phyloP scores from a whole-genome alignment of 2,888 invertebrate genomes.

The Byasa hedistus region DNA sequence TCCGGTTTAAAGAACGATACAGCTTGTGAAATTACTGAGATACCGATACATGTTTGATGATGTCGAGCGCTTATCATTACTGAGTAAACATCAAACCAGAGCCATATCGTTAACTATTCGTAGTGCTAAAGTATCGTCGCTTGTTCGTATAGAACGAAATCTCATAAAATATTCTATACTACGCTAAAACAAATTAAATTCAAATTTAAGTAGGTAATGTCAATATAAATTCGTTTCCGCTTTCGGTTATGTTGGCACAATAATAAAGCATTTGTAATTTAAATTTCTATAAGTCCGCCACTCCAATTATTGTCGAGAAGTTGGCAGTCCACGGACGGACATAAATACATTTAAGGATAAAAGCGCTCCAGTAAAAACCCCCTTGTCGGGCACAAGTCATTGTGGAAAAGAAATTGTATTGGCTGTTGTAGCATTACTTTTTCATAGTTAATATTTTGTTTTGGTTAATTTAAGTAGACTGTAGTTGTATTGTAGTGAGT shows the following conservation, averaged over 20 bases:
- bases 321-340: constrained; percentile 41
- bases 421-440: background rate
- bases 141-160: too few species aligned
- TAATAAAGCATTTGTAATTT: constrained; percentile 38
- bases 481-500: too few species aligned
- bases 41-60: too few species aligned
- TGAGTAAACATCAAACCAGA: too few species aligned
- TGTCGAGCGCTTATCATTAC: too few species aligned
- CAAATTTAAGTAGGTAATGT: background rate
- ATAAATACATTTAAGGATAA: constrained; percentile 46
- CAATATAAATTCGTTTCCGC: background rate
- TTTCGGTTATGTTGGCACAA: constrained; percentile 5
- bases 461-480: too few species aligned
- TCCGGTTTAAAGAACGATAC: too few species aligned
- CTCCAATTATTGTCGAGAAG: constrained; percentile 64
- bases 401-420: constrained; percentile 9
- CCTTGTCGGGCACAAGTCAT: constrained; percentile 24
- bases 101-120: too few species aligned
- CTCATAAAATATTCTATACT: too few species aligned
- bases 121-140: too few species aligned
- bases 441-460: background rate
- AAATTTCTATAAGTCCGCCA: constrained; percentile 50
- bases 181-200: background rate
- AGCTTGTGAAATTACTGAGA: too few species aligned
- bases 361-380: constrained; percentile 34